Evolutionary conservation across 2,888 invertebrate species (phyloP), one percentile per base, ranked within the genome.

Genomic region (Noctua fimbriata): DNA sequence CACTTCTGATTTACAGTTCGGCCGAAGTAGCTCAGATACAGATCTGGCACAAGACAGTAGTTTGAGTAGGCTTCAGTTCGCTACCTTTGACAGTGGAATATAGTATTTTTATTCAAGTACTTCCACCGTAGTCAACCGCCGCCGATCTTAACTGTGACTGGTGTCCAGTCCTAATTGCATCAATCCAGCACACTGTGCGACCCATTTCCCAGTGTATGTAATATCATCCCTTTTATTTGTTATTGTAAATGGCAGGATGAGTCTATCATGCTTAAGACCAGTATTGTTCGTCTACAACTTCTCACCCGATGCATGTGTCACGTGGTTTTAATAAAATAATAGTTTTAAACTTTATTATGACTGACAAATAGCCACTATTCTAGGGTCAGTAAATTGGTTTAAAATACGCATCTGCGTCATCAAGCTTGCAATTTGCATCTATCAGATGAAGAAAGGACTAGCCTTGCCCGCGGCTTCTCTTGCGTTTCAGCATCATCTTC

Each of bases 191-290:
- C 7, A 0, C 7, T 41, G 41, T 41, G 41, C 41, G 41, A 41
- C 41, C 7, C 41, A 41, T 41, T 7, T 7, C 41, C 9, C 41
- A 41, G 1, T 6, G 36, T 36, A 6, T 41, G n/a, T n/a, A n/a
- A 41, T 7, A 41, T 41, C 58, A 28, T 60, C n/a, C 24, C n/a
- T 47, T 36, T 36, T n/a, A 21, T 76, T 76, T 69, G 44, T 71
- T 41, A 41, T 60, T 60, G 6, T 60, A 14, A 5, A 41, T 14
- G 41, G 44, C 84, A 79, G 84, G 81, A 84, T 79, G 72, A 73
- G 69, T 81, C 77, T 67, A 82, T 85, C 76, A 72, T 73, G 69
- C 63, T 75, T 55, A 16, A 32, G 14, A n/a, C 36, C 69, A 71
- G 24, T 55, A 60, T 24, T 49, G 67, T 49, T 52, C 10, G 49